Evolutionary conservation across 2,888 invertebrate species (phyloP), one percentile per base, ranked within the genome.

Genomic region (Gastrophysa polygoni): DNA sequence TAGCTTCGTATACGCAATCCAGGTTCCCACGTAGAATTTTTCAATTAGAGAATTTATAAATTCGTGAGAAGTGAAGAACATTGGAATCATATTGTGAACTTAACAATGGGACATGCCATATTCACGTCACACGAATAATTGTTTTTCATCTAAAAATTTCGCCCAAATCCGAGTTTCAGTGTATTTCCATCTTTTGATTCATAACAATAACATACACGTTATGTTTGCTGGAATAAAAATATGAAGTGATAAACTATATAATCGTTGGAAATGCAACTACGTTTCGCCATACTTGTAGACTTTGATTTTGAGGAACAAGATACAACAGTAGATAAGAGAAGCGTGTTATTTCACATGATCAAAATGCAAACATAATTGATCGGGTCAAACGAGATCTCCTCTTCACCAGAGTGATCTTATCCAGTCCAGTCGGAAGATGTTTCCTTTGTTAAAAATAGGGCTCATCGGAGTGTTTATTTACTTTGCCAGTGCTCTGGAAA

Each of bases 201-300:
- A n/a, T n/a, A n/a, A 58, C 24, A 24, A 24, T 7, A 24, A 24
- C 24, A 24, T 7, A 3, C 24, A 24, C 24, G 24, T 7, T 5
- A 24, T 24, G 24, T 24, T 24, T 24, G 24, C 7, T 24, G n/a
- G 3, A 24, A 24, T 24, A 24, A 5, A 24, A 24, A 24, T 24
- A 24, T 7, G 3, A 24, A 24, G 7, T n/a, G n/a, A n/a, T n/a
- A n/a, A n/a, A n/a, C n/a, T n/a, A 24, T 24, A 24, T 24, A 3
- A 24, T 24, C 24, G 7, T 4, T 38, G 38, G 14, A 73, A 73
- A 72, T 69, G 70, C 72, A 70, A 65, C 67, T 69, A 56, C 63
- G 66, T 50, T 70, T 68, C 59, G 59, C 59, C 51, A 64, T 67
- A 70, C 62, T 70, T 65, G 56, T 52, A 11, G 54, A 43, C 24